Percentiles rank a stretch among this genome's conserved stretches.
phyloP scores from a whole-genome alignment of 2,888 invertebrate genomes.

The Ichneumoninae sp. region DNA sequence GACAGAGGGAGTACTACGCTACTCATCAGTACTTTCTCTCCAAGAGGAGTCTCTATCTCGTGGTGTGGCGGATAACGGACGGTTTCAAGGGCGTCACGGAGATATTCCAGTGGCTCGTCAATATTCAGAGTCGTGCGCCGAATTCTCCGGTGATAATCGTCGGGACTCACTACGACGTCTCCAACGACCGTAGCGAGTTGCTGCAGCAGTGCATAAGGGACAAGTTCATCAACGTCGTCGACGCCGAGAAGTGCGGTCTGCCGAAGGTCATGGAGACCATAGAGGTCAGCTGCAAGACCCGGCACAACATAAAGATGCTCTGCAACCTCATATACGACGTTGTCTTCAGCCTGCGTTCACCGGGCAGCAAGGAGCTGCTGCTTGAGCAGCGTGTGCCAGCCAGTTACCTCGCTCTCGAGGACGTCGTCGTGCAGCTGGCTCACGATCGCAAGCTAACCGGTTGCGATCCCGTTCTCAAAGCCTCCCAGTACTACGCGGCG shows the following conservation, averaged over 20 bases:
- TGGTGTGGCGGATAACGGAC: constrained; percentile 97
- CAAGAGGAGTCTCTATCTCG: constrained; percentile 96
- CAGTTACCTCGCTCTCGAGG: constrained; percentile 97
- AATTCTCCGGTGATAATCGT: constrained; percentile 98
- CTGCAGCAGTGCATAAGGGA: constrained; percentile 95
- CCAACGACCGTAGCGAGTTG: constrained; percentile 91
- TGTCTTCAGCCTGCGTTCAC: constrained; percentile 95
- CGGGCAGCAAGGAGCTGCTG: constrained; percentile 95
- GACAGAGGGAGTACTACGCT: constrained; percentile 98
- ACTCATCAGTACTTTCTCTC: constrained; percentile 99
- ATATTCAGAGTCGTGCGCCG: constrained; percentile 96
- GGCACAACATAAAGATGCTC: constrained; percentile 95
- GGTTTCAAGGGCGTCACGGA: constrained; percentile 95
- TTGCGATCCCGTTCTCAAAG: constrained; percentile 92
- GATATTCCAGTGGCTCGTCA: constrained; percentile 98
- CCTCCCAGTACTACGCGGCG: constrained; percentile 89
- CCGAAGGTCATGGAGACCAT: constrained; percentile 97
- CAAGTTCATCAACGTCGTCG: constrained; percentile 95
- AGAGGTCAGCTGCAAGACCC: constrained; percentile 95
- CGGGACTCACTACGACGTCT: constrained; percentile 97
- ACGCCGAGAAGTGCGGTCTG: constrained; percentile 97
- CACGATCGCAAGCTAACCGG: constrained; percentile 89
- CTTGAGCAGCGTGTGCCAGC: constrained; percentile 98
- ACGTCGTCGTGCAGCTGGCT: constrained; percentile 93
- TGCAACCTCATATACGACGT: constrained; percentile 97